Base-by-base conservation (phyloP, 1,140 invertebrate species). In the Neodiprion lecontei region DNA sequence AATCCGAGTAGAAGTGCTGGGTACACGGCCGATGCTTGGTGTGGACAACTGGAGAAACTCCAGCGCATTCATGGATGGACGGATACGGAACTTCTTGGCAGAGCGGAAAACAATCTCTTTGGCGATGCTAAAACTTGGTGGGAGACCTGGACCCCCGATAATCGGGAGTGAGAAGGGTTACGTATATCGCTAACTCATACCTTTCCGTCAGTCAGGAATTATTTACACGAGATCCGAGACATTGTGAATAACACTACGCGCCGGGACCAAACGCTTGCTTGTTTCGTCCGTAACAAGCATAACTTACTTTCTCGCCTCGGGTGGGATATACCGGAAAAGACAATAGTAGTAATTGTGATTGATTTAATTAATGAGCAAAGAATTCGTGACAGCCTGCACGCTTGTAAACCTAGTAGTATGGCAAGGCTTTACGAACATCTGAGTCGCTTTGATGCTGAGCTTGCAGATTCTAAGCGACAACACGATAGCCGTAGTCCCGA, bases 31-130 rank as follows among this genome's bases (percentile, higher is more conserved):
- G 53, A 61, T 1, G 1, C 53, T 4, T 61, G 53, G 53, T 61
- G 53, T 61, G 2, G 7, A 8, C 53, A 61, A 61, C 53, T 61
- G 53, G 53, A 11, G 7, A 61, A 61, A 61, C 1, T 61, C 53
- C 53, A 61, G n/a, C 53, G 53, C n/a, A n/a, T 8, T 61, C 53
- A 61, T 61, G 53, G 53, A 61, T 61, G 53, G 53, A 61, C 53
- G n/a, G 53, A 61, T 61, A 61, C 53, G 7, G 53, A 61, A 8
- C 53, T 61, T 1, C 53, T 61, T 3, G 53, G 53, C 53, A 61
- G 53, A n/a, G 53, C 53, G 3, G 53, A 61, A 8, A 61, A n/a
- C 53, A 61, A 61, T 61, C 53, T 61, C 53, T 61, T 61, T n/a
- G 53, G 53, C n/a, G 53, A 61, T n/a, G 53, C 53, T 8, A 61